Evolutionary conservation across 2,797 vertebrate genomes (phyloP), one percentile per base, ranked within the genome.

Genomic region (Rhadinocentrus ornatus): DNA sequence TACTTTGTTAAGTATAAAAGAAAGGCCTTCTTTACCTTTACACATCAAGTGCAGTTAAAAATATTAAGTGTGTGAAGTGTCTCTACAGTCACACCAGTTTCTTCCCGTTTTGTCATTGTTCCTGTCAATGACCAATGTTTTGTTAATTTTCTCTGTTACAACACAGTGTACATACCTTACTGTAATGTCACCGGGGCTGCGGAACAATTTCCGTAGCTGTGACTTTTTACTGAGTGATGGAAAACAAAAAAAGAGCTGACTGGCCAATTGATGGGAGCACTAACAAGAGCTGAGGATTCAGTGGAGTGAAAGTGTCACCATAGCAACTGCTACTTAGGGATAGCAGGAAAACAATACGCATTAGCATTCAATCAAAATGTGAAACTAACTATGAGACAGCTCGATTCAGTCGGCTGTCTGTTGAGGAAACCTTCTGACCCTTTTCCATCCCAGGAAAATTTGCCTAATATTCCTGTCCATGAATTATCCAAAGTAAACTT

Each of bases 181-280:
- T 18, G 55, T 24, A 71, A 34, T 10, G 16, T 24, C 61, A 69
- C 50, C 60, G 61, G 9, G n/a, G 54, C 64, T 41, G 57, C 59
- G 67, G 57, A 34, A 68, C 77, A 1, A 71, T 77, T 83, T 65
- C 60, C 79, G 53, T 65, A 35, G 48, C 68, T 77, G 50, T 58
- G 75, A 59, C 32, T 89, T 82, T 57, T 35, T 46, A 81, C 77
- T 80, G 81, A 80, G 57, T 53, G 74, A 91, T 65, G 77, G 75
- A 81, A 87, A 59, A 73, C 60, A 81, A 81, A 62, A 65, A 71
- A 73, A 29, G 53, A 83, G 66, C 76, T 37, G 59, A 78, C 65
- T 65, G 68, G 73, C 67, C 79, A 71, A 82, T 90, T 72, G 55
- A 91, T 91, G 80, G 18, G 27, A 41, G 58, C 0, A 11, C 65